Conservation (phyloP, 1,140 invertebrate species). For the Orchestia grillus region DNA sequence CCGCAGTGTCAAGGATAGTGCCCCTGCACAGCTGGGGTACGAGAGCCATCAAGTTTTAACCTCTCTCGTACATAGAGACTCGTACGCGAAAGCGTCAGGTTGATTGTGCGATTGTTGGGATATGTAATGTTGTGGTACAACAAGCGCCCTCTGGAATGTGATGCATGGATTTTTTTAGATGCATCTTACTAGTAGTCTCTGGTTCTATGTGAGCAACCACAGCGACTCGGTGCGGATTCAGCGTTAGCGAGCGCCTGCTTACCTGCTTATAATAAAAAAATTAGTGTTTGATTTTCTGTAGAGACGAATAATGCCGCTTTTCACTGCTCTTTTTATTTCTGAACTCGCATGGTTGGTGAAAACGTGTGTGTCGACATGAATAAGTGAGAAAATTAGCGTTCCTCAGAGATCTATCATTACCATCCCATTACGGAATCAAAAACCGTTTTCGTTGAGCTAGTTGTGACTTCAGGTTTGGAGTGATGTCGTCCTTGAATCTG, state of each 20-base stretch:
- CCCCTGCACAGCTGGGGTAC: neutral
- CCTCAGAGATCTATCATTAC: no score
- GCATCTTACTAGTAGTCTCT: neutral
- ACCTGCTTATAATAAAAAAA: neutral
- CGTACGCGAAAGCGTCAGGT: neutral
- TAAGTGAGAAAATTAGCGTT: no score
- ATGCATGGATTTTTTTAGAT: neutral
- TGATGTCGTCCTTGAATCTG: no score
- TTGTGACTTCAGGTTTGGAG: no score
- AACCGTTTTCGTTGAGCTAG: no score
- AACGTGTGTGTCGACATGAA: no score
- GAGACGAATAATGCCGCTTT: no score
- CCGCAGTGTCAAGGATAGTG: neutral
- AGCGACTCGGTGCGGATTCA: neutral
- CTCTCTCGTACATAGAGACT: neutral
- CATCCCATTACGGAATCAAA: no score
- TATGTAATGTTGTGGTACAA: neutral
- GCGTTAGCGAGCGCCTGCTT: neutral
- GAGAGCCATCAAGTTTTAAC: neutral
- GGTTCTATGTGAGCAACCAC: neutral
- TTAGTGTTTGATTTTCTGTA: no score
- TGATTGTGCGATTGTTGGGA: neutral
- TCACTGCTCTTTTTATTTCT: no score
- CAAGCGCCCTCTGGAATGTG: neutral
- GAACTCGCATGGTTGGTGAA: no score